These are phyloP conservation scores for Solenopsis invicta DNA, from an alignment of 1,140 invertebrate species.

Conservation along the genomic window DNA sequence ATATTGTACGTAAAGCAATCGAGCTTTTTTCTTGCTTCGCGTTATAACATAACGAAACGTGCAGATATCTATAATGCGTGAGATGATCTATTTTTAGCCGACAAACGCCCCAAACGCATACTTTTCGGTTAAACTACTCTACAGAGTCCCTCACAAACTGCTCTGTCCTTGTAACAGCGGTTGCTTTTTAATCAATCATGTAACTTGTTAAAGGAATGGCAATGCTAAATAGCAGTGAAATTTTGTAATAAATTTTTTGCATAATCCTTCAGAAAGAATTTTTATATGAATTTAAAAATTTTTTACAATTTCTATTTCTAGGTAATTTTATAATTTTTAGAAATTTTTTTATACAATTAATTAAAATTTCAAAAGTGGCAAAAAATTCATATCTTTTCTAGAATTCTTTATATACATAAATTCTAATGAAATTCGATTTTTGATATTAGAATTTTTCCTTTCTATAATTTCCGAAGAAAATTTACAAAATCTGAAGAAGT, in stretches of 20 bases:
- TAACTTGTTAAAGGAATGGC: neutral
- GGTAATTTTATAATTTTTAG: too few species aligned
- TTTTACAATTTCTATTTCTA: too few species aligned
- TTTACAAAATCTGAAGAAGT: too few species aligned
- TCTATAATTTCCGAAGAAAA: too few species aligned
- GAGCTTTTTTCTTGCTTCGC: neutral
- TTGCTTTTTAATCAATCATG: slow-evolving; percentile 17
- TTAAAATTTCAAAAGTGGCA: too few species aligned
- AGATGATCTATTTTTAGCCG: slow-evolving; percentile 53
- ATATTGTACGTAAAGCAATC: neutral
- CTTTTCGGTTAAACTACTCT: slow-evolving; percentile 18
- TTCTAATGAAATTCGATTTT: too few species aligned
- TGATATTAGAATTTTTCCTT: too few species aligned
- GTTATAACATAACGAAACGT: neutral
- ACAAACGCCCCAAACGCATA: neutral
- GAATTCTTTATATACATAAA: too few species aligned
- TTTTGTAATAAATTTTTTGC: neutral
- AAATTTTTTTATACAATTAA: too few species aligned
- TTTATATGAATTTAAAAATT: too few species aligned
- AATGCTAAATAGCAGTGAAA: neutral
- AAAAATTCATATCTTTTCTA: too few species aligned
- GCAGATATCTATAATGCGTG: neutral
- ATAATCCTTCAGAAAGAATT: too few species aligned
- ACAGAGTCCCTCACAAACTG: neutral
- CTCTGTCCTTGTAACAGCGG: neutral